These are phyloP conservation scores for Danionella dracula DNA, from an alignment of 2,797 vertebrate genomes.

Conservation along the genomic window DNA sequence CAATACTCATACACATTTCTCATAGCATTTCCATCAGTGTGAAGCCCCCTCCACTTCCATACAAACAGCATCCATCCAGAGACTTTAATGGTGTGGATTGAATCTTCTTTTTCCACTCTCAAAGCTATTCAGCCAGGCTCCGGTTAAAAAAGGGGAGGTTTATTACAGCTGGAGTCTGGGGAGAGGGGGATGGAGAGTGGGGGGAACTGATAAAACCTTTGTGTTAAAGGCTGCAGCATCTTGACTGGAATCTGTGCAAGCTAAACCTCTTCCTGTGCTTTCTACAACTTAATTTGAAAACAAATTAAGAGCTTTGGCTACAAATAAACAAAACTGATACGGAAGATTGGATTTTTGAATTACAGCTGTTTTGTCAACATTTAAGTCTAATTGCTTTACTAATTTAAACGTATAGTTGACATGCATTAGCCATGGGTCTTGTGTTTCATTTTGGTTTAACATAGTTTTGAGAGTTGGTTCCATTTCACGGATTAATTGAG, in stretches of 20 bases:
- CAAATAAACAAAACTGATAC: background rate
- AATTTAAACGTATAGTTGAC: no score
- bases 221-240: slow-evolving; percentile 56
- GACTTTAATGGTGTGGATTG: slow-evolving; percentile 41
- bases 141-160: slow-evolving; percentile 54
- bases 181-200: slow-evolving; percentile 37
- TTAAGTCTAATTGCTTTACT: no score
- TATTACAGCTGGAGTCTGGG: slow-evolving; percentile 56
- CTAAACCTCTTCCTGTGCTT: background rate
- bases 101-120: slow-evolving; percentile 48
- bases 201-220: slow-evolving; percentile 52
- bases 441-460: no score
- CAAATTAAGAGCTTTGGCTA: slow-evolving; percentile 1
- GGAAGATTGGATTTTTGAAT: background rate
- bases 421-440: no score
- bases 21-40: background rate
- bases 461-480: no score
- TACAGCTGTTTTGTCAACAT: no score
- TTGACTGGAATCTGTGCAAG: slow-evolving; percentile 31
- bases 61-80: slow-evolving; percentile 43
- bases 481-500: no score
- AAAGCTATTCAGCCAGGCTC: slow-evolving; percentile 50
- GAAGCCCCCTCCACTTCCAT: background rate
- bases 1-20: background rate
- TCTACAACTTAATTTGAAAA: slow-evolving; percentile 12